A percentile compares a stretch with the other conserved stretches of the same genome.
These are phyloP conservation scores for Montipora efflorescens DNA, from an alignment of 64 coral and sea anemone species.

Conservation along the genomic window DNA sequence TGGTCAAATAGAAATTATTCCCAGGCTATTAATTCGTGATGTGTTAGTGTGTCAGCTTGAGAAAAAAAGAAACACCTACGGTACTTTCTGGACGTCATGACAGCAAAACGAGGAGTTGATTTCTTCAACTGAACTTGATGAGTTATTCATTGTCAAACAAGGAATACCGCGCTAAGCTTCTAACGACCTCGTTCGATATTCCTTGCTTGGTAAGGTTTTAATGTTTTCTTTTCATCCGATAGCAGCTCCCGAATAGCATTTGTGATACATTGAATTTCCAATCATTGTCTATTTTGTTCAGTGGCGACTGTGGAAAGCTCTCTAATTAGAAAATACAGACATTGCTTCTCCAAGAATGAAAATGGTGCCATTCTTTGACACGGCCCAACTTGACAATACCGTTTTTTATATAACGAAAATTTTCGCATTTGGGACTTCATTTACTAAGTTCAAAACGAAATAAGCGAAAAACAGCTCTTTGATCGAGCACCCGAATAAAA, in stretches of 20 bases:
- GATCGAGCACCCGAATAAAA: not conserved
- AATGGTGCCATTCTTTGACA: no score
- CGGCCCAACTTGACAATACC: not conserved
- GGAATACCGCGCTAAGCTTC: not conserved
- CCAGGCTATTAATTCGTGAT: not conserved
- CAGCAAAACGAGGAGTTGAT: not conserved
- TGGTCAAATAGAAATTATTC: conserved; percentile 15
- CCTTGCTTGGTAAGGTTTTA: not conserved
- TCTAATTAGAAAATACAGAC: no score
- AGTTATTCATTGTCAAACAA: no score
- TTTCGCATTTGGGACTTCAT: not conserved
- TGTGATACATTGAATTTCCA: not conserved
- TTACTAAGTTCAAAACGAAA: not conserved
- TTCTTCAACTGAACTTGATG: not conserved
- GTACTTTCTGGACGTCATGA: not conserved
- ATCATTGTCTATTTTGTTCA: not conserved
- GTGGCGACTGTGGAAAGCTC: not conserved
- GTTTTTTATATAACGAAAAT: not conserved
- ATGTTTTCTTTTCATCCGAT: not conserved
- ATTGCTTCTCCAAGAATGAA: no score
- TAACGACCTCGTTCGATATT: not conserved
- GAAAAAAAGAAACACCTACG: not conserved
- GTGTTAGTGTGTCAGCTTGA: not conserved
- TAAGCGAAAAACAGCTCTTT: not conserved
- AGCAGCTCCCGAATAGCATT: not conserved